A percentile compares a stretch with the other conserved stretches of the same genome.
Conservation (phyloP, 2,113 vertebrate species). For the Otolemur garnettii region DNA sequence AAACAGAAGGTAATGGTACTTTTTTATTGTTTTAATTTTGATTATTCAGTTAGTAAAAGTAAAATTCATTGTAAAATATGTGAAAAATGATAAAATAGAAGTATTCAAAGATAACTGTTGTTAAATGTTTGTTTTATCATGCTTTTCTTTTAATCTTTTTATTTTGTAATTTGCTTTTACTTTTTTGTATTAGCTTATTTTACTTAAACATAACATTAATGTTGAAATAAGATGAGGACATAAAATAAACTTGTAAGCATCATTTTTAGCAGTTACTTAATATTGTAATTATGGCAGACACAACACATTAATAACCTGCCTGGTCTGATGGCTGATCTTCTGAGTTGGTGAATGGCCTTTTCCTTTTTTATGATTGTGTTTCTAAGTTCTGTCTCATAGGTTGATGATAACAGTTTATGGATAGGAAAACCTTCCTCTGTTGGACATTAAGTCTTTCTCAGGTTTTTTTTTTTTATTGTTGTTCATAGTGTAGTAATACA, state of each 20-base stretch:
- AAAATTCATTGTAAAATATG: not conserved
- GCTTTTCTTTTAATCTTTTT: not conserved
- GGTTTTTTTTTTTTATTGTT: not conserved
- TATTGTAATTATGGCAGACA: not conserved
- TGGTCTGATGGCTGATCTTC: not conserved
- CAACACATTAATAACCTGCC: not conserved
- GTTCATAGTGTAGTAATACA: not conserved
- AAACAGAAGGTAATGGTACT: not conserved
- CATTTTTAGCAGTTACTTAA: not conserved
- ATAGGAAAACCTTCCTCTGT: not conserved
- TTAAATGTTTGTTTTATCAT: slow-evolving; percentile 10
- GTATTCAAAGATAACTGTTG: not conserved
- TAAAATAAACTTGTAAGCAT: not conserved
- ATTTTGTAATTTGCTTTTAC: slow-evolving; percentile 17
- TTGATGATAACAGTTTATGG: not conserved
- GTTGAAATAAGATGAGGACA: slow-evolving; percentile 20
- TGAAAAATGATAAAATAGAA: slow-evolving; percentile 1
- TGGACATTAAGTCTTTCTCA: not conserved
- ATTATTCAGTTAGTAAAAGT: not conserved
- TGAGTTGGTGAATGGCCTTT: not conserved
- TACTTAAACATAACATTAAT: not conserved
- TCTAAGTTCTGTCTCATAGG: not conserved
- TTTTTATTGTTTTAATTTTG: slow-evolving; percentile 9
- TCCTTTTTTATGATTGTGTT: not conserved
- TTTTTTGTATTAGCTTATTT: slow-evolving; percentile 1